Base-by-base conservation (phyloP, 2,888 invertebrate species). In the Amitus sp. region DNA sequence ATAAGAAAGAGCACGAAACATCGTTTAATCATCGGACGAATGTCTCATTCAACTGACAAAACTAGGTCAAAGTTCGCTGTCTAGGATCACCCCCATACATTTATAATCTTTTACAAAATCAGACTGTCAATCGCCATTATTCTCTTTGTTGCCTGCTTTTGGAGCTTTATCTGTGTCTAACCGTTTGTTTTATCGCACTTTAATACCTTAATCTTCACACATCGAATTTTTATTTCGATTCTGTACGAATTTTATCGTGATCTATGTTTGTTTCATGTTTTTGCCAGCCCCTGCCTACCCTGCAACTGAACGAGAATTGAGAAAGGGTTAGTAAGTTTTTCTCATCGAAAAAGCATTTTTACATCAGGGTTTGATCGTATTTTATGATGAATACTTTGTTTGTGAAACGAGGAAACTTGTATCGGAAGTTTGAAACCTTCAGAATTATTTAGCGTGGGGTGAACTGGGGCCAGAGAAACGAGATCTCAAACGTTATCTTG, bases 301-400 rank as follows among this genome's bases (percentile, higher is more conserved):
- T 51, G 70, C 75, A 71, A 79, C 79, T 57, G 79, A 79, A 47
- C 73, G 79, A 68, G 79, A 80, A 72, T 55, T 76, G 33, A 71
- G 79, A 69, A 79, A 79, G 73, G 79, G 79, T 80, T 71, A 74
- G 79, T 79, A 43, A 18, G 13, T 3, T 6, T 43, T 12, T 15
- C 15, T 3, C 13, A 13, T 15, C 23, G 7, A 23, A 23, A 7
- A 23, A 23, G 7, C 23, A 23, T 5, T 23, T 5, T 23, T 23
- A 5, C 3, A 23, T 7, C 4, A 23, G 7, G 23, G 7, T 23
- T 23, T 23, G 3, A n/a, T n/a, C n/a, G n/a, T n/a, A n/a, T n/a
- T n/a, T n/a, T n/a, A n/a, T n/a, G n/a, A n/a, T n/a, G n/a, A n/a
- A n/a, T n/a, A n/a, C n/a, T n/a, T n/a, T n/a, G n/a, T n/a, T n/a